Base-by-base conservation (phyloP, 1,140 invertebrate species). In the Vanessa atalanta region DNA sequence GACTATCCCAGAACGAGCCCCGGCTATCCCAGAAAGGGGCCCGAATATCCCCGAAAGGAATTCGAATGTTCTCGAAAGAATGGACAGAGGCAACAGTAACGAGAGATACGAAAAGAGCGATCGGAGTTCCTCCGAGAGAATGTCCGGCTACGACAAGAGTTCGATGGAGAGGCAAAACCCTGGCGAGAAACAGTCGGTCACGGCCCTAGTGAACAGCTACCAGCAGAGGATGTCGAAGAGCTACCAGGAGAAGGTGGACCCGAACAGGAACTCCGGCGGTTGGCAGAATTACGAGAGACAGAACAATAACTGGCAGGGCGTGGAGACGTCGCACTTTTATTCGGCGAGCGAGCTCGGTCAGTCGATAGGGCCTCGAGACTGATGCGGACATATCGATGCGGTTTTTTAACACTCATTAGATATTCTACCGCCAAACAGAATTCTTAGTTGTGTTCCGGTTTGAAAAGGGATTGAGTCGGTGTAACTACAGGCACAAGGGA, bases 321-420 rank as follows among this genome's bases (percentile, higher is more conserved):
- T 83, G 16, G 88, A 90, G 72, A 88, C 86, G 0, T 87, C 90
- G 37, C 91, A 91, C 31, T 91, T 91, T 80, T 93, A 93, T 70
- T 81, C 88, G 8, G 83, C 89, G 26, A 93, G 87, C 77, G 91
- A 93, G 48, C 84, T 90, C 70, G 91, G 91, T 92, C 80, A 89
- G 90, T 92, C 72, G 2, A 9, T 43, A 43, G 37, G 3, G 20
- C 26, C 3, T 2, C 13, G 23, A 2, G 23, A 0, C 23, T 26
- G 20, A 26, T 60, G 20, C 23, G 55, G 55, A 26, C 9, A 60
- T 60, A 60, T 60, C 13, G 48, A 51, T 12, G 3, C 26, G 26
- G n/a, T n/a, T n/a, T n/a, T n/a, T n/a, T n/a, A n/a, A n/a, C n/a
- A n/a, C n/a, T n/a, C n/a, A n/a, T n/a, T n/a, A n/a, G n/a, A n/a